phyloP scores from a whole-genome alignment of 2,888 invertebrate genomes.

The Ectropis crepuscularia region DNA sequence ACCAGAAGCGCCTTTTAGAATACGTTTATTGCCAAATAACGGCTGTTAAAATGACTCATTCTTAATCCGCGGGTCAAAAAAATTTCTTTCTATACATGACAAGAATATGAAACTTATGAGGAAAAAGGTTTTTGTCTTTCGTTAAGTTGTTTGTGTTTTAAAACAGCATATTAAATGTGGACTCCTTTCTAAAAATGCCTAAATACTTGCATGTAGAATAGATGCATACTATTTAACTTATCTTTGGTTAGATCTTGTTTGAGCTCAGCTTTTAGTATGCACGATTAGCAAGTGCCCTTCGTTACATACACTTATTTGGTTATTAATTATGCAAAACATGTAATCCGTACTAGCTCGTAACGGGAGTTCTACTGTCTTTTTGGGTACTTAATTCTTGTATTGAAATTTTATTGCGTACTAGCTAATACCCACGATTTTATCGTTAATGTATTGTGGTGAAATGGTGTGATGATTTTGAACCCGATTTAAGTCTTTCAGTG shows the following conservation, averaged over 20 bases:
- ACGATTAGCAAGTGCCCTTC: slow-evolving; percentile 19
- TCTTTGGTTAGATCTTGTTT: slow-evolving; percentile 18
- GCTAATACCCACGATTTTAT: no score
- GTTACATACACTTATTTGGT: slow-evolving; percentile 3
- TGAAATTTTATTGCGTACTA: not conserved
- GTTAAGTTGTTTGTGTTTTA: slow-evolving; percentile 56
- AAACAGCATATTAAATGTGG: slow-evolving; percentile 67
- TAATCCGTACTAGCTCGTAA: not conserved
- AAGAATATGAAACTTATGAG: slow-evolving; percentile 66
- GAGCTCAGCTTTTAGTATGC: slow-evolving; percentile 18
- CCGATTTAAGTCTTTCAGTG: no score
- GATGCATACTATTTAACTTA: slow-evolving; percentile 26
- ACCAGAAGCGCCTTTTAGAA: slow-evolving; percentile 56
- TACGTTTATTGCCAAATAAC: slow-evolving; percentile 73
- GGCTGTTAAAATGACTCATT: slow-evolving; percentile 73
- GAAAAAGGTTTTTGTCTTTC: slow-evolving; percentile 64
- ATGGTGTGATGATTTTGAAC: no score
- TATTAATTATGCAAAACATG: slow-evolving; percentile 12
- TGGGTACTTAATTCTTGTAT: not conserved
- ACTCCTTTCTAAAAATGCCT: slow-evolving; percentile 62
- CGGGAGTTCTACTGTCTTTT: not conserved
- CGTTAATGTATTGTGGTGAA: no score
- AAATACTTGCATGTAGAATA: slow-evolving; percentile 42
- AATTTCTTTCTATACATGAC: slow-evolving; percentile 66
- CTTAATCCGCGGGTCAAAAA: slow-evolving; percentile 65